These are phyloP conservation scores for Helicoverpa armigera DNA, from an alignment of 1,140 invertebrate genomes.

Conservation along the genomic window DNA sequence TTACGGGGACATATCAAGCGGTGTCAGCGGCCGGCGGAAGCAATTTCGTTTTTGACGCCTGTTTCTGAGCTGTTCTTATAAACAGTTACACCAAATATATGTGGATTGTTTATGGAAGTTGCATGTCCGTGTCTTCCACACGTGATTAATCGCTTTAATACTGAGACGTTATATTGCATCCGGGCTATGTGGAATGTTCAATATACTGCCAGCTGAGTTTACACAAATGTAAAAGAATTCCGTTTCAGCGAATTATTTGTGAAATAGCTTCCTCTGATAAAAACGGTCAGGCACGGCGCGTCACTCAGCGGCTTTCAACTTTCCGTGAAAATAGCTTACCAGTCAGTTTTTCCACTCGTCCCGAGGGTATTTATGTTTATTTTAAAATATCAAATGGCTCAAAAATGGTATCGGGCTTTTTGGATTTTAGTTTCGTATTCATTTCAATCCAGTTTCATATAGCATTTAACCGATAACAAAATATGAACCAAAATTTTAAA, in stretches of 20 bases:
- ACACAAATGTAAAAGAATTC: not conserved
- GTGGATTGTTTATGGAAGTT: constrained; percentile 25
- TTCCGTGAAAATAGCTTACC: constrained; percentile 14
- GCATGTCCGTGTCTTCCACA: not conserved
- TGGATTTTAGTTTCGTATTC: not conserved
- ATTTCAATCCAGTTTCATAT: too few species aligned
- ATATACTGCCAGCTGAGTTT: not conserved
- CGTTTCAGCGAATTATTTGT: too few species aligned
- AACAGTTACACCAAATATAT: not conserved
- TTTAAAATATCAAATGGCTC: not conserved
- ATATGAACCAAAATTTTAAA: too few species aligned
- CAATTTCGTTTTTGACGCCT: constrained; percentile 38
- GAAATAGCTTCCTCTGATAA: constrained; percentile 8
- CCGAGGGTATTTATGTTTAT: not conserved
- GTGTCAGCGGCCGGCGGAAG: constrained; percentile 30
- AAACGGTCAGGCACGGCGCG: constrained; percentile 1
- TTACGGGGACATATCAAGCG: constrained; percentile 38
- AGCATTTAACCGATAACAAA: too few species aligned
- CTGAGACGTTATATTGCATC: constrained; percentile 7
- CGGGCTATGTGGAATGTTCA: not conserved
- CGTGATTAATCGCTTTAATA: constrained; percentile 3
- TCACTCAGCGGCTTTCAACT: constrained; percentile 24
- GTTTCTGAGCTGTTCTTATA: constrained; percentile 14
- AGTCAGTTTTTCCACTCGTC: constrained; percentile 8
- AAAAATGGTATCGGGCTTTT: not conserved